Conservation (phyloP, 1,140 invertebrate species). For the Octopus bimaculoides region DNA sequence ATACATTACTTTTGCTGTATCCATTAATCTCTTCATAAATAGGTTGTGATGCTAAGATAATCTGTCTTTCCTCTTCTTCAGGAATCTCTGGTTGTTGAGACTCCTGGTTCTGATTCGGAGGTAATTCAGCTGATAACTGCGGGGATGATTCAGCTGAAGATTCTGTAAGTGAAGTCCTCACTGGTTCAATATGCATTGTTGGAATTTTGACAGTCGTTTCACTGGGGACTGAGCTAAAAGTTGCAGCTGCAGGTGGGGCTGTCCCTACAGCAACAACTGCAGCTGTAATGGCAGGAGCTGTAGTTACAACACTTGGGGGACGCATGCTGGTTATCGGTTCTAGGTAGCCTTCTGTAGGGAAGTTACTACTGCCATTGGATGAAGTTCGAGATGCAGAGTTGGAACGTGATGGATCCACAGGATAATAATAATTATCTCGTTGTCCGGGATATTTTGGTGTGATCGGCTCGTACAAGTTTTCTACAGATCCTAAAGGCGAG, state of each 20-base stretch:
- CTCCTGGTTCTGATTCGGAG: slow-evolving; percentile 3
- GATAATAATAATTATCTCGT: slow-evolving; percentile 33
- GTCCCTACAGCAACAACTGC: slow-evolving; percentile 19
- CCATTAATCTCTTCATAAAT: slow-evolving; percentile 53
- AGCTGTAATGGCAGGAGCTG: background rate
- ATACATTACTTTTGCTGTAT: slow-evolving; percentile 27
- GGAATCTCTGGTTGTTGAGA: slow-evolving; percentile 14
- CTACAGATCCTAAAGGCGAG: slow-evolving; percentile 46
- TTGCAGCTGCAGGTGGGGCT: slow-evolving; percentile 14
- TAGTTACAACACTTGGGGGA: slow-evolving; percentile 13
- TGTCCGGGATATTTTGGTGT: slow-evolving; percentile 35
- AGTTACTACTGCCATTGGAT: slow-evolving; percentile 20
- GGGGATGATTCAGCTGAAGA: slow-evolving; percentile 14
- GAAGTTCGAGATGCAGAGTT: slow-evolving; percentile 14
- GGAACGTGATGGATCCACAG: slow-evolving; percentile 19
- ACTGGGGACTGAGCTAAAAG: slow-evolving; percentile 5
- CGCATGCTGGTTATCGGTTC: slow-evolving; percentile 34
- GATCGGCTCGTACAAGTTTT: slow-evolving; percentile 51
- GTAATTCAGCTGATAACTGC: slow-evolving; percentile 16
- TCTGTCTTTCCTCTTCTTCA: slow-evolving; percentile 33
- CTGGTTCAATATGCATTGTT: slow-evolving; percentile 7
- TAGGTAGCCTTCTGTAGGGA: slow-evolving; percentile 42
- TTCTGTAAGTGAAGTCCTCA: slow-evolving; percentile 5
- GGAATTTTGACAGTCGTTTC: background rate
- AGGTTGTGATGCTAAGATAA: slow-evolving; percentile 43